phyloP scores from a whole-genome alignment of 2,113 vertebrate species.

The Catagonus wagneri region DNA sequence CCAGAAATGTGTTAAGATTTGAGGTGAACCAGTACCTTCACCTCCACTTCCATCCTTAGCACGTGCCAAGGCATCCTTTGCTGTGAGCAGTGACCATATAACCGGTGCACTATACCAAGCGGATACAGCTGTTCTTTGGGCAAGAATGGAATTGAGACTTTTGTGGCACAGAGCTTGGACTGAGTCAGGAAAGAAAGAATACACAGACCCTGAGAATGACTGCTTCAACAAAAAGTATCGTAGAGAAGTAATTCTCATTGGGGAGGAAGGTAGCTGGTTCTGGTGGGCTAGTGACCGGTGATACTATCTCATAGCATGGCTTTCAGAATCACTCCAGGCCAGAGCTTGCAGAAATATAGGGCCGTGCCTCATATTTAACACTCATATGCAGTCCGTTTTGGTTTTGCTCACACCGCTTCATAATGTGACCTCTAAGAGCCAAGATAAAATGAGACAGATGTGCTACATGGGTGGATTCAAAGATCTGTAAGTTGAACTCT shows the following conservation, averaged over 20 bases:
- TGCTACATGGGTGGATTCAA: not conserved
- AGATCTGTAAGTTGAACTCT: not conserved
- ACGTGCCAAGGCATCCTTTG: not conserved
- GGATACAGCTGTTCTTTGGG: not conserved
- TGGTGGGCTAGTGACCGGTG: not conserved
- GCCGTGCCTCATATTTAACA: not conserved
- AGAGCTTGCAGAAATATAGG: not conserved
- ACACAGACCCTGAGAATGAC: not conserved
- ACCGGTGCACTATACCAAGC: not conserved
- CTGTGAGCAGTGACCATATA: not conserved
- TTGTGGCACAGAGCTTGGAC: not conserved
- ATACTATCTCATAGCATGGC: not conserved
- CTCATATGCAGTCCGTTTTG: not conserved
- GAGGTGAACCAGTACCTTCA: not conserved
- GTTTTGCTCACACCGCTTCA: not conserved
- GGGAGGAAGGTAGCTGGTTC: not conserved
- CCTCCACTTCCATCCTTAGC: not conserved
- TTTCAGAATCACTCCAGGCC: not conserved
- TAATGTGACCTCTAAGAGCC: not conserved
- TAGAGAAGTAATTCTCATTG: not conserved
- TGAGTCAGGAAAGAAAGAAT: not conserved
- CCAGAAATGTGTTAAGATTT: not conserved
- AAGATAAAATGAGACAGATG: slow-evolving; percentile 35
- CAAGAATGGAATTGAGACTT: not conserved
- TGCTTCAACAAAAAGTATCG: not conserved